A percentile compares a stretch with the other conserved stretches of the same genome.
phyloP scores from a whole-genome alignment of 1,140 invertebrate species.

The Drosophila simulans region DNA sequence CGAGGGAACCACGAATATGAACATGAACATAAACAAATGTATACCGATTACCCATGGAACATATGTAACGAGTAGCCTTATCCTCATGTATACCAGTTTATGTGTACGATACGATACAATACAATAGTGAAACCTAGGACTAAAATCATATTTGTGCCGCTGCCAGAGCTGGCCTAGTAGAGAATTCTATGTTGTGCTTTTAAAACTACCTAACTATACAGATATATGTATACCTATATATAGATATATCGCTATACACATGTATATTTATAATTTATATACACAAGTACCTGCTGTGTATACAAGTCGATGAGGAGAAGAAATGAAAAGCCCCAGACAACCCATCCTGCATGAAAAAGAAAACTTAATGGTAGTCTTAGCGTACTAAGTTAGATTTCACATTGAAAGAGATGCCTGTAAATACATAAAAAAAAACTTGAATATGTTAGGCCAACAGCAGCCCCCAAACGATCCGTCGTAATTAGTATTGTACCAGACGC shows the following conservation, averaged over 20 bases:
- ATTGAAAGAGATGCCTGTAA: slow-evolving; percentile 53
- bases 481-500: slow-evolving; percentile 39
- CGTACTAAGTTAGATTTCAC: slow-evolving; percentile 48
- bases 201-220: slow-evolving; percentile 35
- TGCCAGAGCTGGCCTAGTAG: slow-evolving; percentile 56
- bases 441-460: slow-evolving; percentile 21
- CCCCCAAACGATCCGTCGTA: slow-evolving; percentile 49
- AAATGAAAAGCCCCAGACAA: slow-evolving; percentile 12
- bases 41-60: slow-evolving; percentile 77
- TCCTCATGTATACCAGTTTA: slow-evolving; percentile 83
- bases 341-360: slow-evolving; percentile 17
- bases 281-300: slow-evolving; percentile 77
- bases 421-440: slow-evolving; percentile 21
- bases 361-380: slow-evolving; percentile 25
- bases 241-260: slow-evolving; percentile 31
- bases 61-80: slow-evolving; percentile 83
- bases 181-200: slow-evolving; percentile 75
- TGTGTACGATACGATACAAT: slow-evolving; percentile 69
- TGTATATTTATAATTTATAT: slow-evolving; percentile 53
- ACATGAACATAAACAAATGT: slow-evolving; percentile 55
- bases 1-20: slow-evolving; percentile 2
- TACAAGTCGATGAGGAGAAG: slow-evolving; percentile 44
- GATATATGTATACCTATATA: slow-evolving; percentile 22
- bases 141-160: slow-evolving; percentile 49
- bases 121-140: slow-evolving; percentile 66